phyloP scores from a whole-genome alignment of 2,113 vertebrate genomes.

The Pelmatolapia mariae region DNA sequence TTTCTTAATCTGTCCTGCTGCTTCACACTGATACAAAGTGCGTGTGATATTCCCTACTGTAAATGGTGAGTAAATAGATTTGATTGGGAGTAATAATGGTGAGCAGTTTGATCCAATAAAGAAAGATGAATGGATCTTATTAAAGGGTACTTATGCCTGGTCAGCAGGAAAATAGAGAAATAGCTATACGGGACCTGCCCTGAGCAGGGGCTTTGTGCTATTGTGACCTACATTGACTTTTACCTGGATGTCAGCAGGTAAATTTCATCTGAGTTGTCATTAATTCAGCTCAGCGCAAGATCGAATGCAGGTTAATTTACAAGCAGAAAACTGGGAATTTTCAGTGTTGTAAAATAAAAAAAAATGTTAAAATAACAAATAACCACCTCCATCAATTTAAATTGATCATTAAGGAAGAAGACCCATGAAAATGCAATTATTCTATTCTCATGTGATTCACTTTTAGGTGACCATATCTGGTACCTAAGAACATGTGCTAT shows the following conservation, averaged over 20 bases:
- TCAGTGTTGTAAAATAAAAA: neutral
- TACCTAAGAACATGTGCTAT: neutral
- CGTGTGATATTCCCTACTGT: slow-evolving; percentile 20
- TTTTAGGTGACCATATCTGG: neutral
- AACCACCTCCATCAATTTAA: neutral
- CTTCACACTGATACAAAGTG: slow-evolving; percentile 13
- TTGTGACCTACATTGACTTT: neutral
- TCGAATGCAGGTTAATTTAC: neutral
- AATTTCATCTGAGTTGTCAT: neutral
- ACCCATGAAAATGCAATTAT: neutral
- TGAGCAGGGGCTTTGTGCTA: neutral
- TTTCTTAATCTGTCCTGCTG: slow-evolving; percentile 7
- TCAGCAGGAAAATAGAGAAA: slow-evolving; percentile 53
- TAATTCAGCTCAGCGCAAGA: neutral
- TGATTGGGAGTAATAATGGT: slow-evolving; percentile 39
- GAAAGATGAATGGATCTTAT: slow-evolving; percentile 56
- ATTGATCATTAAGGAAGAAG: neutral
- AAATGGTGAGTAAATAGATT: slow-evolving; percentile 49
- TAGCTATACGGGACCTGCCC: neutral
- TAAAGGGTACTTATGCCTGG: slow-evolving; percentile 37
- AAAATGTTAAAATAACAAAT: neutral
- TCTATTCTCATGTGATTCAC: neutral
- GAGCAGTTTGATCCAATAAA: slow-evolving; percentile 45
- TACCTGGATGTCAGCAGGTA: neutral
- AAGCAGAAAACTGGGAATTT: neutral